A percentile compares a stretch with the other conserved stretches of the same genome.
These are phyloP conservation scores for Acanthacorydalis orientalis DNA, from an alignment of 2,888 invertebrate species.

Conservation along the genomic window DNA sequence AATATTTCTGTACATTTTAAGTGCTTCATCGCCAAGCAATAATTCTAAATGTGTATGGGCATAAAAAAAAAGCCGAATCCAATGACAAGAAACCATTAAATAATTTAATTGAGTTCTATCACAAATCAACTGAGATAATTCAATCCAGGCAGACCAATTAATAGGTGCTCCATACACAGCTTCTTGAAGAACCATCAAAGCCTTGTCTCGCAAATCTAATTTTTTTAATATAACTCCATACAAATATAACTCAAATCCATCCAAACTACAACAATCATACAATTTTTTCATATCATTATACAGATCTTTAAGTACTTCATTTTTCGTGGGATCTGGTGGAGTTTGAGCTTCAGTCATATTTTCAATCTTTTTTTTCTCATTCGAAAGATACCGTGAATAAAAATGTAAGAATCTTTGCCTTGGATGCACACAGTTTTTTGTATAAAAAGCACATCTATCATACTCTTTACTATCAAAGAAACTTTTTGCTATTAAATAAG, in stretches of 20 bases:
- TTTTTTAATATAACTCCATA: conserved; percentile 85
- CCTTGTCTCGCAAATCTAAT: conserved; percentile 61
- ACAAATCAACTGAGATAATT: conserved; percentile 64
- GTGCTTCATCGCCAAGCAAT: conserved; percentile 76
- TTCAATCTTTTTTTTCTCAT: conserved; percentile 79
- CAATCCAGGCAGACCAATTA: conserved; percentile 92
- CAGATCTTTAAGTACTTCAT: conserved; percentile 35
- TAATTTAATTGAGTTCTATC: conserved; percentile 51
- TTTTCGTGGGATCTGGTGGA: conserved; percentile 37
- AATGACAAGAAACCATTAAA: conserved; percentile 63
- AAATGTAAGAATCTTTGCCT: conserved; percentile 69
- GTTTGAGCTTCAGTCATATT: conserved; percentile 45
- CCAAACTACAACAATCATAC: conserved; percentile 44
- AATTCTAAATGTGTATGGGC: conserved; percentile 82
- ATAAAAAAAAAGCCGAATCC: conserved; percentile 88
- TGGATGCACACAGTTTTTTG: conserved; percentile 48
- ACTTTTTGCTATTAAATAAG: conserved; percentile 64
- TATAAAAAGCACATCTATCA: conserved; percentile 69
- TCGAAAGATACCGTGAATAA: conserved; percentile 75
- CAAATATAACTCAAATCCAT: conserved; percentile 76
- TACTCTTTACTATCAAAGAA: conserved; percentile 87
- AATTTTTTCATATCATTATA: conserved; percentile 38
- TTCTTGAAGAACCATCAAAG: conserved; percentile 62
- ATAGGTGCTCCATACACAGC: conserved; percentile 65
- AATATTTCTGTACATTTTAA: conserved; percentile 64